Conservation (phyloP, 2,797 vertebrate species). For the Cetoscarus ocellatus region DNA sequence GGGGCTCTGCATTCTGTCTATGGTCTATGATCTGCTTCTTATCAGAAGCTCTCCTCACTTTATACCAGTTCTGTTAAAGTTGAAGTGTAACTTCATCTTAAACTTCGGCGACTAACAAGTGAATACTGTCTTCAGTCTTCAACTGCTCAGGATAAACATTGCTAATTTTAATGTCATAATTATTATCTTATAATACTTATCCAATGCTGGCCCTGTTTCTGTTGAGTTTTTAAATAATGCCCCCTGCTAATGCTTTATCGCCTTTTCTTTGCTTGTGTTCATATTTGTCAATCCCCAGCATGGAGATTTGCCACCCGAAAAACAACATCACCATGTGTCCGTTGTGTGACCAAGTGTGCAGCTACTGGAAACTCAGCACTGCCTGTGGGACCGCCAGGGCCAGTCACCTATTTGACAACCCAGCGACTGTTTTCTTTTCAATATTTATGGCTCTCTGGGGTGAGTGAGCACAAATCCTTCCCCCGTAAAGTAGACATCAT, state of each 20-base stretch:
- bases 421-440: constrained; percentile 97
- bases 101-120: no score
- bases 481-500: not conserved
- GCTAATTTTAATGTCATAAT: no score
- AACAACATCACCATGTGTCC: constrained; percentile 98
- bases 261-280: not conserved
- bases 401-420: constrained; percentile 98
- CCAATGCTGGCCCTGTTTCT: not conserved
- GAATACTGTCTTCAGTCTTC: no score
- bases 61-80: no score
- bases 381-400: constrained; percentile 94
- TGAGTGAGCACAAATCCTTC: constrained; percentile 71
- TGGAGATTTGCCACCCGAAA: constrained; percentile 95
- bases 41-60: no score
- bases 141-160: no score
- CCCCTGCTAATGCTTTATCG: not conserved
- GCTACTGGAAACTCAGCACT: constrained; percentile 95
- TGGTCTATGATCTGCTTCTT: no score
- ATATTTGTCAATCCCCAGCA: constrained; percentile 78
- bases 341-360: constrained; percentile 93
- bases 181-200: no score
- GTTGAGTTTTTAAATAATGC: not conserved
- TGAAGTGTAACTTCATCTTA: no score
- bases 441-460: constrained; percentile 99
- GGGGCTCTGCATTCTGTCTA: no score